Evolutionary conservation across 2,113 vertebrate species (phyloP), one percentile per base, ranked within the genome.

Genomic region (Leuciscus idus): DNA sequence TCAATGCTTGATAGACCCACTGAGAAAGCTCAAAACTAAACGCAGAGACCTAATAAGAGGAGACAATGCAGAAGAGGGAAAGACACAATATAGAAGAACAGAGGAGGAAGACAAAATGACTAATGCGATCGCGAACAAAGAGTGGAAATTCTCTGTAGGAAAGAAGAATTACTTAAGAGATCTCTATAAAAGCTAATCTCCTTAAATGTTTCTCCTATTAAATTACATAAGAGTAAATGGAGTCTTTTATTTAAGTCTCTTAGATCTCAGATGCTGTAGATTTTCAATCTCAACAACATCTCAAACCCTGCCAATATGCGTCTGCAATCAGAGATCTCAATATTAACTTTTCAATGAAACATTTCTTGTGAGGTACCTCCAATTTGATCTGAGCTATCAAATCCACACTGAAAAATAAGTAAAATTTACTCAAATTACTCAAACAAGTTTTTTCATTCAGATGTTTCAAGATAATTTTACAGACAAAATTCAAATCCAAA

Each of bases 21-120:
- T 17, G 64, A 83, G 43, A 73, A 73, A 62, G 68, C 70, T 21
- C 26, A 43, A 73, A n/a, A 75, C 70, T n/a, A 50, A 75, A 75
- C 6, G 30, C 23, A 73, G 33, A 74, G 68, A 84, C 28, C 82
- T 55, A 84, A 39, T 48, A 19, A 74, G 39, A 50, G 26, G 50
- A 84, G 50, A 57, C 46, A 83, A 23, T 39, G 3, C 9, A 39
- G 11, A 39, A 59, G 30, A 74, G 50, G 36, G 48, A 52, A 2
- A 57, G n/a, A 19, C 10, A 43, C 36, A n/a, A 73, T 23, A 43
- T 11, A 43, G 19, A 10, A 72, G 39, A 72, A 26, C n/a, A 21
- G 36, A 73, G 68, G 68, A 72, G 36, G 36, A 43, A 73, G 70
- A 73, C 36, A 73, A 72, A 72, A 73, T 73, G 36, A 0, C 36